Conservation (phyloP, 64 coral and sea anemone genomes). For the Montipora sp. region DNA sequence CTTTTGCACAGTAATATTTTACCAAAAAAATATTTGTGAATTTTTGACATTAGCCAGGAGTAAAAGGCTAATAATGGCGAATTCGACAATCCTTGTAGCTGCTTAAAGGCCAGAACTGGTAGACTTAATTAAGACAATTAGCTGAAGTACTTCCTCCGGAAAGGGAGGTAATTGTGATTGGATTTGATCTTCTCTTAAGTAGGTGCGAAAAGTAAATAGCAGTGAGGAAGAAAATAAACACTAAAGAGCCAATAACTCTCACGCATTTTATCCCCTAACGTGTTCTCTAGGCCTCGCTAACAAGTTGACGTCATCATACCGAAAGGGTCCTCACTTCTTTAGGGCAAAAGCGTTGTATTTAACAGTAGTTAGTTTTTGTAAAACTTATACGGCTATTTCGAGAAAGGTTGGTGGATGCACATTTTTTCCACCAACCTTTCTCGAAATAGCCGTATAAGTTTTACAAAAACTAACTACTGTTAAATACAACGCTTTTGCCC, state of each 20-base stretch:
- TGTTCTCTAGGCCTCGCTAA: background rate
- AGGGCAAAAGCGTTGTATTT: background rate
- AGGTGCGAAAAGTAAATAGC: background rate
- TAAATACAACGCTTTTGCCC: no score
- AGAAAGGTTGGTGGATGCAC: no score
- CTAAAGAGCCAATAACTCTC: background rate
- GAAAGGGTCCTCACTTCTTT: background rate
- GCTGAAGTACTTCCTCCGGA: background rate
- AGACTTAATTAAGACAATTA: conserved; percentile 2
- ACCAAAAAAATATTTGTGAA: background rate
- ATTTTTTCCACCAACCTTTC: no score
- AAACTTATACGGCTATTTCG: background rate
- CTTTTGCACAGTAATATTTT: background rate
- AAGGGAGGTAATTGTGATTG: background rate
- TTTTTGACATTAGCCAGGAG: conserved; percentile 1
- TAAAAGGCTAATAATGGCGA: background rate
- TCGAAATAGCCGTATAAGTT: no score
- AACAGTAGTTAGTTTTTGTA: background rate
- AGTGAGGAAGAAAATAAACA: background rate
- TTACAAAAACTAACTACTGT: no score
- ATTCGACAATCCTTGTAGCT: background rate
- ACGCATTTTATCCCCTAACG: conserved; percentile 1
- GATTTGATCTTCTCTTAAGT: background rate
- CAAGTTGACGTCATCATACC: background rate
- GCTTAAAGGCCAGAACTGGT: background rate